Evolutionary conservation across 2,888 invertebrate species (phyloP), one percentile per base, ranked within the genome.

Genomic region (Pherbina coryleti): DNA sequence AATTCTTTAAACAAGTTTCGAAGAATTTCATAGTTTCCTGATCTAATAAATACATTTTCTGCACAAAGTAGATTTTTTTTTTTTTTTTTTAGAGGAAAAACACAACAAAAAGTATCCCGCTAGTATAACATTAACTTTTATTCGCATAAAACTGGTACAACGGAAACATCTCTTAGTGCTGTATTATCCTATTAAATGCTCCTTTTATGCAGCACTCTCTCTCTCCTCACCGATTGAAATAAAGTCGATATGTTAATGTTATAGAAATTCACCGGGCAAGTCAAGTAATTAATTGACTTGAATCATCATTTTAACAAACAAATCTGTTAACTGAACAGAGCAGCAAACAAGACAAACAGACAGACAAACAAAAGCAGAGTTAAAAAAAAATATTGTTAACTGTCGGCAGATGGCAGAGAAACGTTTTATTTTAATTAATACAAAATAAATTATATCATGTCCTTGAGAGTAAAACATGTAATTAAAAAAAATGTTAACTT

Each of bases 381-480:
- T 53, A 73, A 76, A n/a, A n/a, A 44, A 11, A 67, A 31, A 53
- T 66, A 31, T 64, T 66, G 73, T 73, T 62, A 49, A 60, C 62
- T 49, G 49, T 74, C 73, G 17, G 44, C 19, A 28, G 28, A 14
- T 49, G n/a, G 62, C 49, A 28, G 51, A 51, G n/a, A 1, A 22
- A 19, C 73, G 73, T 62, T 74, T 74, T 44, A n/a, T 74, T 62
- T 64, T 74, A 75, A 67, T 75, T 75, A 67, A 75, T 55, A 62
- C 60, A n/a, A 62, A 73, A 73, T 76, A 78, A 78, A 79, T 79
- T 76, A 78, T 78, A 74, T 74, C 78, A 78, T 78, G 79, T 79
- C 79, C 79, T 79, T 79, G 79, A 73, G 78, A 79, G 64, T 69
- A 79, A 73, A 78, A 76, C 74, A 79, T 78, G 78, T 73, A 79